Evolutionary conservation across 2,888 invertebrate genomes (phyloP).

Genomic region (Pseudeuparius sepicola): DNA sequence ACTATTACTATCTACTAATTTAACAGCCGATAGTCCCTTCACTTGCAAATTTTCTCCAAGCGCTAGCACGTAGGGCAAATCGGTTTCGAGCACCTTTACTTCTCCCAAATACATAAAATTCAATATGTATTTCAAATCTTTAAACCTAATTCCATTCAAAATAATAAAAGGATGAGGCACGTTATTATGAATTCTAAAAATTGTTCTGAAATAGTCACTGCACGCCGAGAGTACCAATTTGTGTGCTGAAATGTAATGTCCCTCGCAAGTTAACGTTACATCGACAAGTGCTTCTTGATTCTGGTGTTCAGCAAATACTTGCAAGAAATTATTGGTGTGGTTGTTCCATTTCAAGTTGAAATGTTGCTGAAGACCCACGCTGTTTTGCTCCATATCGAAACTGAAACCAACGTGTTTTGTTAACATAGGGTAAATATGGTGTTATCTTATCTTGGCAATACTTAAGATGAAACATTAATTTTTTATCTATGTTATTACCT

Average conservation of each 20-base stretch:
- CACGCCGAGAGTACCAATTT: slow-evolving; percentile 43
- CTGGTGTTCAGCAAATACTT: slow-evolving; percentile 40
- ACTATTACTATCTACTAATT: slow-evolving; percentile 20
- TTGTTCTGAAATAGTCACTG: slow-evolving; percentile 28
- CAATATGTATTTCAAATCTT: slow-evolving; percentile 38
- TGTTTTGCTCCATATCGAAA: slow-evolving; percentile 10
- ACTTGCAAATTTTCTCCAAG: slow-evolving; percentile 41
- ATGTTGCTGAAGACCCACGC: slow-evolving; percentile 18
- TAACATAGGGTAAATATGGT: no score
- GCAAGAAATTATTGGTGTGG: slow-evolving; percentile 40
- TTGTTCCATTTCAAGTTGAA: slow-evolving; percentile 44
- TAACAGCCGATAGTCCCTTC: slow-evolving; percentile 35
- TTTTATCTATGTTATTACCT: no score
- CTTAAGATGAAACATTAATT: no score
- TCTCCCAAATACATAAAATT: slow-evolving; percentile 44
- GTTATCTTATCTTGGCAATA: no score
- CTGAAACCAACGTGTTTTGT: no score
- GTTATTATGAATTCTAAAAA: slow-evolving; percentile 30
- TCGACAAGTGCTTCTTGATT: slow-evolving; percentile 39
- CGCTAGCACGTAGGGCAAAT: slow-evolving; percentile 38
- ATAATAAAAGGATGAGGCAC: slow-evolving; percentile 39
- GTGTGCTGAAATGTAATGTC: slow-evolving; percentile 41
- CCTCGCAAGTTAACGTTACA: slow-evolving; percentile 42
- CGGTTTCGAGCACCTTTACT: slow-evolving; percentile 39
- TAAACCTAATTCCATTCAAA: slow-evolving; percentile 38